Evolutionary conservation across 2,797 vertebrate genomes (phyloP), one percentile per base, ranked within the genome.

Genomic region (Malurus splendens): DNA sequence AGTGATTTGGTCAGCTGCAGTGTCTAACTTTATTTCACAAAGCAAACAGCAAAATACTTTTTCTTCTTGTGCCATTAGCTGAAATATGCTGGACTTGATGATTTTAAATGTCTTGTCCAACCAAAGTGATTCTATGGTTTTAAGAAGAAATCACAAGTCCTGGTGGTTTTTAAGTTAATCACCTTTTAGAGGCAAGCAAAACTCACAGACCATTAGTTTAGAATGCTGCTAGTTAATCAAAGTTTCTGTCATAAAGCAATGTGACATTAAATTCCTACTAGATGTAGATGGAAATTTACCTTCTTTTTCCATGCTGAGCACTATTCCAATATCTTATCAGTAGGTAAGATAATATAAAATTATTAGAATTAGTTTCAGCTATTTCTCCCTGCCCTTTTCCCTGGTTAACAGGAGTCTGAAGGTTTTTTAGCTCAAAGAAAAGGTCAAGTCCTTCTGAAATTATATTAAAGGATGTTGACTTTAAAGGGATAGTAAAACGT

Each of bases 181-280:
- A 50, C 19, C 30, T 59, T 68, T 44, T 67, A 64, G n/a, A 79
- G 32, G 47, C 45, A 65, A 57, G 54, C 30, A 77, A 64, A 82
- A 85, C 39, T 64, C 50, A 80, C 6, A 85, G 33, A 60, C 4
- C 42, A 50, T 52, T 75, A 28, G 15, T 67, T 90, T 68, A 61
- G 59, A 86, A 83, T 86, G 55, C 15, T 83, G 77, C 30, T 83
- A 80, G 60, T 90, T 75, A 90, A 86, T 90, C 33, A 88, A 90
- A 68, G 11, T 25, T 64, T 48, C 42, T 88, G 47, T 32, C 54
- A 80, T 39, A 90, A 85, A 89, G 50, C 42, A 75, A 62, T 32
- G 30, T 54, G 76, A 77, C 18, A 39, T 82, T 92, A 71, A 85
- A 71, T 65, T 85, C 55, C 33, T 59, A 60, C 80, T 70, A 75